phyloP scores from a whole-genome alignment of 2,888 invertebrate species.

The Cephus pygmeus region DNA sequence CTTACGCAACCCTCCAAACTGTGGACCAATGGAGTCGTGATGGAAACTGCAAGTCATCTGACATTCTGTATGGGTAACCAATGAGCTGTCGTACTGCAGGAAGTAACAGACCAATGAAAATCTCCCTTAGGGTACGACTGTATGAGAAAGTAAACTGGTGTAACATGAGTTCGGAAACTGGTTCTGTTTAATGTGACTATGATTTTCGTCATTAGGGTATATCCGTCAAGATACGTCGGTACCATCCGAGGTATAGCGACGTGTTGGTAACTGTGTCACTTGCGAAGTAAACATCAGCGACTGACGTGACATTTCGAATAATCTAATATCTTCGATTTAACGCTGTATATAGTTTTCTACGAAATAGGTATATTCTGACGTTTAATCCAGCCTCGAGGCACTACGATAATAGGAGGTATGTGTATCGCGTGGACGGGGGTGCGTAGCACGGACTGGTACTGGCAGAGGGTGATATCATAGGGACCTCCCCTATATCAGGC shows the following conservation, averaged over 20 bases:
- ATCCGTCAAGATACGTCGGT: neutral
- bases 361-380: neutral
- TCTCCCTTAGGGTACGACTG: neutral
- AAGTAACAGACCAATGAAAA: neutral
- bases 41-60: constrained; percentile 16
- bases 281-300: neutral
- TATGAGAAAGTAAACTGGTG: neutral
- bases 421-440: constrained; percentile 28
- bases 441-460: constrained; percentile 52
- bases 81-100: neutral
- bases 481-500: constrained; percentile 33
- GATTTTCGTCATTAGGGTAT: neutral
- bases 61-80: constrained; percentile 4
- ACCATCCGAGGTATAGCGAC: neutral
- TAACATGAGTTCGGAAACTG: neutral
- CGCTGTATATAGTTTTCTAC: neutral
- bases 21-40: constrained; percentile 9
- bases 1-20: neutral
- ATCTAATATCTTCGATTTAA: neutral
- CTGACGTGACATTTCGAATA: neutral
- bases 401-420: neutral
- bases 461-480: constrained; percentile 20
- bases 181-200: neutral
- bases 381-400: neutral
- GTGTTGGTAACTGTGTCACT: neutral